These are phyloP conservation scores for Thunnus thynnus DNA, from an alignment of 2,113 vertebrate genomes.

Conservation along the genomic window DNA sequence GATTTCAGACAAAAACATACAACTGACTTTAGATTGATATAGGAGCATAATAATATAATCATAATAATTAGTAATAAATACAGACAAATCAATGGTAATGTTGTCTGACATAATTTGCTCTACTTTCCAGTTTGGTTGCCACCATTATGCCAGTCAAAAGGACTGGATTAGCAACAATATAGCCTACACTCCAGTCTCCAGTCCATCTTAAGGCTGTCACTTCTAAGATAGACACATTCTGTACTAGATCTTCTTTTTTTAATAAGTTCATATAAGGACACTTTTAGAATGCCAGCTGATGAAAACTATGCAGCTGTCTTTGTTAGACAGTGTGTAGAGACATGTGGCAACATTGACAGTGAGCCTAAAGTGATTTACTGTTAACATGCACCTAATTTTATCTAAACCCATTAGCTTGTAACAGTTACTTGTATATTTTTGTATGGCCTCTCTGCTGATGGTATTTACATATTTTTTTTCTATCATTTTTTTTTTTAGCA, in stretches of 20 bases:
- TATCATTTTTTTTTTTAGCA: slow-evolving; percentile 5
- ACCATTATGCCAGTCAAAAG: not conserved
- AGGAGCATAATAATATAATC: too few species aligned
- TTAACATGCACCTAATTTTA: slow-evolving; percentile 58
- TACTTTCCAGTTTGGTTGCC: not conserved
- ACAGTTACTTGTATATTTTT: slow-evolving; percentile 47
- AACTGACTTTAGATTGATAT: too few species aligned
- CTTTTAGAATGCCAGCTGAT: not conserved
- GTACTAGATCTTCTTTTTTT: not conserved
- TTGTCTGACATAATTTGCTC: too few species aligned
- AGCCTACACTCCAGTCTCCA: not conserved
- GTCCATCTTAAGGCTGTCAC: not conserved
- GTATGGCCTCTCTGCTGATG: slow-evolving; percentile 43
- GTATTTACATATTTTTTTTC: slow-evolving; percentile 34
- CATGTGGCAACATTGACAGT: slow-evolving; percentile 18
- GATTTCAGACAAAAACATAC: too few species aligned
- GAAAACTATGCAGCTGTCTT: not conserved
- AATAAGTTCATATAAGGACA: not conserved
- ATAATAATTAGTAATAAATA: too few species aligned
- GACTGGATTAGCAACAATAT: not conserved
- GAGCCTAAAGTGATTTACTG: slow-evolving; percentile 38
- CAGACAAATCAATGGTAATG: too few species aligned
- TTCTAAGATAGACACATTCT: not conserved
- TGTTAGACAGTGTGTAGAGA: slow-evolving; percentile 1
- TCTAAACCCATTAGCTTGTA: slow-evolving; percentile 51